Conservation (phyloP, 2,113 vertebrate genomes). For the Falco punctatus region DNA sequence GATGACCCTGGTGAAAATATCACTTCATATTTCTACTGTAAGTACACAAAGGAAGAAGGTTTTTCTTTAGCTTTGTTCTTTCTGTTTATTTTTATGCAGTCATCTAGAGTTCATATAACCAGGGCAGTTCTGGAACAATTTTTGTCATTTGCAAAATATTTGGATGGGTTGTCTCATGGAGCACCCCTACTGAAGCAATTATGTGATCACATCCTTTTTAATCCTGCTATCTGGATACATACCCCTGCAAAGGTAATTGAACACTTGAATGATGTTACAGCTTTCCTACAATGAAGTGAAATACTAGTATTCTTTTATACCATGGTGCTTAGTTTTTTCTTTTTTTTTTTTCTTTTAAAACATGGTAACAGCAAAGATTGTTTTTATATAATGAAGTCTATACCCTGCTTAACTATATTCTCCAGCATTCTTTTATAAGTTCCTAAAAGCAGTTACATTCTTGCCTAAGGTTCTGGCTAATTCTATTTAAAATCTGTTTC, state of each 20-base stretch:
- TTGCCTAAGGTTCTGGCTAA: background rate
- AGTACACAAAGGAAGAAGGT: background rate
- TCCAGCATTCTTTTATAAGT: background rate
- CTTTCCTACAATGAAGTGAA: background rate
- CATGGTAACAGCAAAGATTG: background rate
- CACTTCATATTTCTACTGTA: background rate
- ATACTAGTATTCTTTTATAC: background rate
- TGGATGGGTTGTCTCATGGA: slow-evolving; percentile 95
- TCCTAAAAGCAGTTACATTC: background rate
- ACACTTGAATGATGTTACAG: background rate
- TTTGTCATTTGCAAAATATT: slow-evolving; percentile 97
- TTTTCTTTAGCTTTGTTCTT: background rate
- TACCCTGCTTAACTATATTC: background rate
- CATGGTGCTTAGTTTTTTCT: background rate
- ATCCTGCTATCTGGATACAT: slow-evolving; percentile 99
- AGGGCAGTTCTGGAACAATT: slow-evolving; percentile 96
- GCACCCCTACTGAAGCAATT: slow-evolving; percentile 97
- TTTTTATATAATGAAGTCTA: background rate
- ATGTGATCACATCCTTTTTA: slow-evolving; percentile 98
- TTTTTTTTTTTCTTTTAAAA: background rate
- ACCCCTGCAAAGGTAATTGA: slow-evolving; percentile 93
- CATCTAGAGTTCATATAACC: slow-evolving; percentile 95
- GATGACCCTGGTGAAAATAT: background rate
- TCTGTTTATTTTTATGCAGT: slow-evolving; percentile 74
- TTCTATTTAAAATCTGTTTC: background rate